Evolutionary conservation across 2,888 invertebrate genomes (phyloP).

Genomic region (Pristionchus entomophagus): DNA sequence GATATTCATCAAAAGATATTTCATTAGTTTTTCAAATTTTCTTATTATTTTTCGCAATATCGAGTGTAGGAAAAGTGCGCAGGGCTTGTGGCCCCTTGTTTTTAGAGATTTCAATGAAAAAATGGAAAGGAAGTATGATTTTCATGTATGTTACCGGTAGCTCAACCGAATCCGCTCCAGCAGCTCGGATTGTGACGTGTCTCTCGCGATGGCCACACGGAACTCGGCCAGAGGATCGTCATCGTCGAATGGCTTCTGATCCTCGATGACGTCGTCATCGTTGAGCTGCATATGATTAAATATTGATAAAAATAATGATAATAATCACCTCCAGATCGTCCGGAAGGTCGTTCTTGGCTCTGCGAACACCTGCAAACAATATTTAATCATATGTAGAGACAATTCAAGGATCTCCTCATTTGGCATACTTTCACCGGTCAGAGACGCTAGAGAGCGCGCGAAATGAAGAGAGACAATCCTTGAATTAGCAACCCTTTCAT

Average conservation of each 20-base stretch:
- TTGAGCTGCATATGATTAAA: background rate
- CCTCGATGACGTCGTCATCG: slow-evolving; percentile 4
- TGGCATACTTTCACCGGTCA: too few relatives aligned
- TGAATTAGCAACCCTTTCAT: too few relatives aligned
- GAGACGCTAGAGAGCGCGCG: too few relatives aligned
- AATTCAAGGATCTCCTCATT: too few relatives aligned
- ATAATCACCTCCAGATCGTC: background rate
- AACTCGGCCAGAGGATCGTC: slow-evolving; percentile 27
- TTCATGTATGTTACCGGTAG: too few relatives aligned
- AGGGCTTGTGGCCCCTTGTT: too few relatives aligned
- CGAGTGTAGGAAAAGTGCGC: background rate
- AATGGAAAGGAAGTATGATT: too few relatives aligned
- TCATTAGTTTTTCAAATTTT: too few relatives aligned
- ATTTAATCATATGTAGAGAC: background rate
- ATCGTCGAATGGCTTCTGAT: slow-evolving; percentile 20
- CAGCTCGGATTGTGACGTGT: background rate
- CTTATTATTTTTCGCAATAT: background rate
- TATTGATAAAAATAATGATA: background rate
- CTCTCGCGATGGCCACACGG: background rate
- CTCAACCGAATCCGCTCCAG: slow-evolving; percentile 17
- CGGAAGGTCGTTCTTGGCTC: slow-evolving; percentile 25
- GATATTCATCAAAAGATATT: too few relatives aligned
- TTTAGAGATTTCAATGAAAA: too few relatives aligned
- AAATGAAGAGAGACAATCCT: too few relatives aligned
- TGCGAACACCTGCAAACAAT: background rate